These are phyloP conservation scores for Dissostichus mawsoni DNA, from an alignment of 2,113 vertebrate species.

Conservation along the genomic window DNA sequence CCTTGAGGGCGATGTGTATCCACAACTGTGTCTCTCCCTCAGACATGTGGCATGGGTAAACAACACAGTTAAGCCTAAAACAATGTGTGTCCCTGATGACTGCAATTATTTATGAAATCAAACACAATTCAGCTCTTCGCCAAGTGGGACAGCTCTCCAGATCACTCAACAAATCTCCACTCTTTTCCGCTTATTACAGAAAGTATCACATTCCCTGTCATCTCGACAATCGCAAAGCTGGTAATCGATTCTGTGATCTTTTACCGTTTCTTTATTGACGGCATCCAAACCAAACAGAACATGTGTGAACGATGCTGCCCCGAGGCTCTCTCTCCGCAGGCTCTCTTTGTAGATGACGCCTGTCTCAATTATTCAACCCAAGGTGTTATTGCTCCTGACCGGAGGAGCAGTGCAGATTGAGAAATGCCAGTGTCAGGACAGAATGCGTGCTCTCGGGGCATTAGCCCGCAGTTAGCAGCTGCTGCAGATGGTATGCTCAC, in stretches of 20 bases:
- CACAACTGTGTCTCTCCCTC: conserved; percentile 80
- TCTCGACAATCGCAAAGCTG: background rate
- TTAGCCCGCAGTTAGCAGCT: conserved; percentile 77
- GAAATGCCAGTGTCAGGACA: conserved; percentile 76
- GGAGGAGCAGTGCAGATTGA: conserved; percentile 59
- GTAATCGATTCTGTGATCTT: conserved; percentile 10
- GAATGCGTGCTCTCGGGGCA: conserved; percentile 67
- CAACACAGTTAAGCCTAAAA: conserved; percentile 85
- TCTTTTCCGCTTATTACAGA: conserved; percentile 19
- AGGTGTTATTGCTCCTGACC: conserved; percentile 68
- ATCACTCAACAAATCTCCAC: conserved; percentile 68
- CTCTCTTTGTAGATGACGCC: conserved; percentile 59
- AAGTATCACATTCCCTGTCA: background rate
- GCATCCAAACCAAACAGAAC: conserved; percentile 49
- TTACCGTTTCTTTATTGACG: background rate
- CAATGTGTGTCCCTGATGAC: conserved; percentile 83
- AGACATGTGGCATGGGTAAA: conserved; percentile 86
- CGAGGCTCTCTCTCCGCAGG: conserved; percentile 46
- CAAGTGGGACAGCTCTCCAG: conserved; percentile 81
- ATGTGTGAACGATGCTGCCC: conserved; percentile 59
- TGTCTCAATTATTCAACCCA: conserved; percentile 80
- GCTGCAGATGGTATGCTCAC: conserved; percentile 78
- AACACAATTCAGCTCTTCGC: conserved; percentile 81
- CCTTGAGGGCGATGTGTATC: conserved; percentile 81
- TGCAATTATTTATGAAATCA: conserved; percentile 89